phyloP scores from a whole-genome alignment of 2,113 vertebrate species.

The Eira barbara region DNA sequence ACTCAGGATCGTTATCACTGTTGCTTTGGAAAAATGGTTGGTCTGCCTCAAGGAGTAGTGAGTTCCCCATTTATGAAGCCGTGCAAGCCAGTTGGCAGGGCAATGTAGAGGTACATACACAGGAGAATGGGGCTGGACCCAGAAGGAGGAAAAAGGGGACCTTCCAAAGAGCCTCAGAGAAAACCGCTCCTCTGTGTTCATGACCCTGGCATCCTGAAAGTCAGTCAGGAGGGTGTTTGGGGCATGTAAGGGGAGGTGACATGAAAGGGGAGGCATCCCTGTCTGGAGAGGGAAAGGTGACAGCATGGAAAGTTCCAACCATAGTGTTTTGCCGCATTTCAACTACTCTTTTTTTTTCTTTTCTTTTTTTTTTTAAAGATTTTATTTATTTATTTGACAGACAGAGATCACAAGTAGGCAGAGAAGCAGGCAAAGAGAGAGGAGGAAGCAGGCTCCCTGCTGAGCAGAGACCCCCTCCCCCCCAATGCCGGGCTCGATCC shows the following conservation, averaged over 20 bases:
- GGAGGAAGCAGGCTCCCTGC: too few species aligned
- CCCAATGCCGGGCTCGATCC: too few species aligned
- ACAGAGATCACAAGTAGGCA: too few species aligned
- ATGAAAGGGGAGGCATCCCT: fast-evolving
- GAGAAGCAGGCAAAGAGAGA: too few species aligned
- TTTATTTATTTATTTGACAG: too few species aligned
- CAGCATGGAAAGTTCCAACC: not conserved
- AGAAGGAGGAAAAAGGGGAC: not conserved
- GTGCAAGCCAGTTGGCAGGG: not conserved
- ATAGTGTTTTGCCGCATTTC: not conserved
- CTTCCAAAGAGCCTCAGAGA: not conserved
- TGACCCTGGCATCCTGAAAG: not conserved
- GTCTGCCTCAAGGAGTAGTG: not conserved
- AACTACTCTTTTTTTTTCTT: too few species aligned
- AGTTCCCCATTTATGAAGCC: not conserved
- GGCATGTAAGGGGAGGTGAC: not conserved
- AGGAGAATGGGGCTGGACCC: not conserved
- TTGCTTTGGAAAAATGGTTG: not conserved
- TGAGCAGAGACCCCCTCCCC: too few species aligned
- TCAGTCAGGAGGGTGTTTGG: fast-evolving
- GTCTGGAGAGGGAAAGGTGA: not conserved
- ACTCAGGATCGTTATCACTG: too few species aligned
- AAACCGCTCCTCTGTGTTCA: not conserved
- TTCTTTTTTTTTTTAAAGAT: too few species aligned
- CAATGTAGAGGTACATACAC: not conserved